Conservation (phyloP, 1,140 invertebrate genomes). For the Diuraphis noxia region DNA sequence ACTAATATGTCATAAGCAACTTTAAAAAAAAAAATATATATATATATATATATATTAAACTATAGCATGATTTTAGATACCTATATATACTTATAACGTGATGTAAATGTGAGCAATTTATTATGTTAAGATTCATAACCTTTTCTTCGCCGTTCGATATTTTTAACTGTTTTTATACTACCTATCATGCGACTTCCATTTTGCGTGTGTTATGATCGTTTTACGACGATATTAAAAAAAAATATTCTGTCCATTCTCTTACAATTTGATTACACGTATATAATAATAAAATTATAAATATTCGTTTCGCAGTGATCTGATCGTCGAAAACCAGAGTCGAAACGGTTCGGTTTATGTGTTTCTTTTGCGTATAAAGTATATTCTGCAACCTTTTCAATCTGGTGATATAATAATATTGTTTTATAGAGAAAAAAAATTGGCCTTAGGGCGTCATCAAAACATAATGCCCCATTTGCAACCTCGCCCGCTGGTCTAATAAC, state of each 20-base stretch:
- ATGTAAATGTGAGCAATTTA: too few relatives aligned
- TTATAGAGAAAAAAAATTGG: background rate
- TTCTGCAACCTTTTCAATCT: background rate
- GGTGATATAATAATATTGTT: background rate
- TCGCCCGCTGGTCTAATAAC: background rate
- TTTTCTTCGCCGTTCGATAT: background rate
- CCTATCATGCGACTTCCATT: background rate
- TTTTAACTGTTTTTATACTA: background rate
- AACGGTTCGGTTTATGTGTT: background rate
- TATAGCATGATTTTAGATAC: background rate
- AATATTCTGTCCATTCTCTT: background rate
- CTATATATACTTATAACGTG: too few relatives aligned
- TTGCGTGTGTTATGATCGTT: background rate
- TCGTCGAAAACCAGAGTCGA: background rate
- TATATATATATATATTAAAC: too few relatives aligned
- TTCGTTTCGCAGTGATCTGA: background rate
- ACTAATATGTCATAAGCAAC: too few relatives aligned
- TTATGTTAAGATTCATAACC: too few relatives aligned
- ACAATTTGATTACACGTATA: background rate
- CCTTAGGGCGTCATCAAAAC: background rate
- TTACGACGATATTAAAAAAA: background rate
- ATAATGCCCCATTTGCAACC: background rate
- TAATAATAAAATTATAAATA: background rate
- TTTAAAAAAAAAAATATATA: background rate
- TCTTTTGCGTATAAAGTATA: background rate